Evolutionary conservation across 2,113 vertebrate genomes (phyloP), one percentile per base, ranked within the genome.

Genomic region (Stegostoma tigrinum): DNA sequence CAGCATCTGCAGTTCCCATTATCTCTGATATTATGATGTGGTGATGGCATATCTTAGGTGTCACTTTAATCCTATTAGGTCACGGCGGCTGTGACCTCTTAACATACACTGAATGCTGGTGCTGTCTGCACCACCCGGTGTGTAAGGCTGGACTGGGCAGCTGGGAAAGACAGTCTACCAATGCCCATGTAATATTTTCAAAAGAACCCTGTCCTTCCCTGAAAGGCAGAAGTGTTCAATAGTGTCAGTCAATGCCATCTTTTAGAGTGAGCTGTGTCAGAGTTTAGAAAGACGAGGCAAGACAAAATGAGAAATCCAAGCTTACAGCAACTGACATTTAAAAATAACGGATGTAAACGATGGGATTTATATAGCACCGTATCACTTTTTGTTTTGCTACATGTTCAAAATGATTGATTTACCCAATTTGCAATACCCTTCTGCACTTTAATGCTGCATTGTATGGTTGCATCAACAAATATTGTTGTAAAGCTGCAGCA

Each of bases 61-160:
- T 97, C 96, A 97, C 97, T 97, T 97, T 97, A 97, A 97, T 96
- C 97, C 96, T 96, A 96, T 97, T 97, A 97, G 97, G 96, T 97
- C 96, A 97, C 96, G 97, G 96, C 96, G 96, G 96, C 80, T 96
- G 96, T 96, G 96, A 96, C 97, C 96, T 97, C 97, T 97, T 61
- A 96, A 97, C 96, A 96, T 89, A 96, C 96, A 95, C 97, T 97
- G 95, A 96, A 96, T 96, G 97, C 95, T 95, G 96, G 97, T 96
- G 97, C 96, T 96, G 96, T 96, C 96, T 97, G 96, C 96, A 23
- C 23, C 89, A 90, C 55, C 55, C 27, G 15, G 94, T 72, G 45
- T 95, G 94, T 72, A 72, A 12, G 75, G 72, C 96, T 38, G 96
- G 97, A 96, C 96, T 96, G 96, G 83, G n/a, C 96, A 86, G 80